Conservation (phyloP, 2,888 invertebrate species). For the Dorcus parallelipipedus region DNA sequence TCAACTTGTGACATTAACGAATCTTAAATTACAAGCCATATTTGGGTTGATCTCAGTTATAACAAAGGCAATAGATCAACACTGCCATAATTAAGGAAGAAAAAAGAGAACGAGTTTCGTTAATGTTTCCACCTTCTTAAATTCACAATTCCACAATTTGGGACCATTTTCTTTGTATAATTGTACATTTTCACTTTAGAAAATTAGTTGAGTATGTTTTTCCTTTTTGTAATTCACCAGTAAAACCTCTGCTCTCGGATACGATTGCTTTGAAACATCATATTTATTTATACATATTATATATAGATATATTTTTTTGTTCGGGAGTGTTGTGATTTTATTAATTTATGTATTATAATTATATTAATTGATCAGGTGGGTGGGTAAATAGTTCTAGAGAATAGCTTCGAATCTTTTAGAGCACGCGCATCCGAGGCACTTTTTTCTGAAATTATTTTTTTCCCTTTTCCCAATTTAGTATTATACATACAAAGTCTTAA, state of each 20-base stretch:
- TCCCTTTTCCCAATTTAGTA: background rate
- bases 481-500: background rate
- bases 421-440: background rate
- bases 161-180: constrained; percentile 25
- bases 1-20: constrained; percentile 22
- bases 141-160: constrained; percentile 6
- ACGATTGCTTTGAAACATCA: background rate
- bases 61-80: constrained; percentile 35
- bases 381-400: constrained; percentile 6
- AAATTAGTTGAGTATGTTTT: constrained; percentile 14
- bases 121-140: constrained; percentile 4
- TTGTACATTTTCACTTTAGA: constrained; percentile 28
- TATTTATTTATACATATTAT: background rate
- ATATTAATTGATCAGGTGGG: constrained; percentile 12
- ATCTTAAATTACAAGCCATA: constrained; percentile 23
- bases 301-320: constrained; percentile 6
- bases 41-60: background rate
- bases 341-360: constrained; percentile 12
- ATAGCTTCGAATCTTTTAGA: background rate
- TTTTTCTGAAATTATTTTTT: background rate
- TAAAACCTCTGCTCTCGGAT: background rate
- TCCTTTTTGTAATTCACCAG: background rate
- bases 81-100: constrained; percentile 33
- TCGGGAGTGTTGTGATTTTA: constrained; percentile 16
- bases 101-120: background rate